These are phyloP conservation scores for Haliclystus octoradiatus DNA, from an alignment of 30 jellyfish, hydroid and myxozoan genomes.

Conservation along the genomic window DNA sequence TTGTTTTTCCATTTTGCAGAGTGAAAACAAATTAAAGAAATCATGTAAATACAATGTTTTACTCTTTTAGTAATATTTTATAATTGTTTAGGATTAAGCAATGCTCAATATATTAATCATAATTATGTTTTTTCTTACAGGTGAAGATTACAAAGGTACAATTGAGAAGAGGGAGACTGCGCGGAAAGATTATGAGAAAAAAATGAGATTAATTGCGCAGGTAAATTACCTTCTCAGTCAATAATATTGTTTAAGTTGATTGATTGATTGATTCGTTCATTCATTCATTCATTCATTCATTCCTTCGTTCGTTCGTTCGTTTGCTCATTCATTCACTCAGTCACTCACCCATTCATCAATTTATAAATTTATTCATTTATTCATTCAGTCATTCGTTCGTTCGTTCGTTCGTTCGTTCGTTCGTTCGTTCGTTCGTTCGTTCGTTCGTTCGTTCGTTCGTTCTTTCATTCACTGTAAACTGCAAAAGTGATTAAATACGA, in stretches of 20 bases:
- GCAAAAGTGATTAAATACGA: too few relatives aligned
- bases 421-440: too few relatives aligned
- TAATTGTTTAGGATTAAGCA: too few relatives aligned
- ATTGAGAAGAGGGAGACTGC: constrained; percentile 74
- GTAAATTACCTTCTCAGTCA: constrained; percentile 10
- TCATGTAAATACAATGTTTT: constrained; percentile 32
- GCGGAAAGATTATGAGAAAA: constrained; percentile 55
- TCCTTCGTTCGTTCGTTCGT: not conserved
- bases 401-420: not conserved
- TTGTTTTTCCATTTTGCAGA: constrained; percentile 21
- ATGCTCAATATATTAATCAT: too few relatives aligned
- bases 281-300: constrained; percentile 1
- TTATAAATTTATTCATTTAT: not conserved
- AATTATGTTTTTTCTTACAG: too few relatives aligned
- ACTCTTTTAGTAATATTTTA: not conserved
- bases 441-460: too few relatives aligned
- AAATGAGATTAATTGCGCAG: constrained; percentile 57
- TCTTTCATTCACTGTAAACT: too few relatives aligned
- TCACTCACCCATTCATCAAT: not conserved
- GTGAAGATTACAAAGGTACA: constrained; percentile 67
- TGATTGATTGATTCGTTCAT: not conserved
- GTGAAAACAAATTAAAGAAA: constrained; percentile 59
- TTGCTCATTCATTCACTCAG: not conserved
- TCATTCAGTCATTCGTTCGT: constrained; percentile 2
- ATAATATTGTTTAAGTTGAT: too few relatives aligned